Conservation (phyloP, 2,113 vertebrate species). For the Syrrhaptes paradoxus region DNA sequence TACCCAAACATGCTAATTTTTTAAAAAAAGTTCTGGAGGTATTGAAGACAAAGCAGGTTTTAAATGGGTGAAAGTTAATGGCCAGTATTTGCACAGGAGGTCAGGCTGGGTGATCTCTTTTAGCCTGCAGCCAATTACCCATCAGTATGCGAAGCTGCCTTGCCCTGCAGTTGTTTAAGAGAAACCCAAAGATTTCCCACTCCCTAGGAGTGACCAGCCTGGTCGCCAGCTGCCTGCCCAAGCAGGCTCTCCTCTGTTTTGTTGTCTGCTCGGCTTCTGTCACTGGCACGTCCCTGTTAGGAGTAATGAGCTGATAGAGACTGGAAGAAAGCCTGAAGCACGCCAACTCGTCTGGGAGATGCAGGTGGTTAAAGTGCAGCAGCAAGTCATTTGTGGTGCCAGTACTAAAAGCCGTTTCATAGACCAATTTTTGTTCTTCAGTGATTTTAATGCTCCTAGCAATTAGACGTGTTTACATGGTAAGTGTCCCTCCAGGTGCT, state of each 20-base stretch:
- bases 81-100: neutral
- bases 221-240: neutral
- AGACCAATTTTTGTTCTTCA: neutral
- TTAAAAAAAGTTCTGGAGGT: neutral
- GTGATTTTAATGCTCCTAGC: neutral
- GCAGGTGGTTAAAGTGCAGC: neutral
- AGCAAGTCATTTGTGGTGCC: neutral
- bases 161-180: neutral
- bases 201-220: neutral
- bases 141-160: neutral
- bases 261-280: neutral
- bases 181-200: neutral
- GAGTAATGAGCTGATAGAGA: neutral
- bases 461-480: neutral
- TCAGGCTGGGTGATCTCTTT: neutral
- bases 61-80: conserved; percentile 14
- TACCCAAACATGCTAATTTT: neutral
- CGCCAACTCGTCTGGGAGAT: neutral
- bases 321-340: neutral
- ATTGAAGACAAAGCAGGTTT: neutral
- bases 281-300: rapidly evolving
- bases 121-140: neutral
- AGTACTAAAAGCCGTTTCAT: neutral
- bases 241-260: neutral
- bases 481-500: neutral